A percentile compares a stretch with the other conserved stretches of the same genome.
Evolutionary conservation across 1,140 invertebrate genomes (phyloP).

Genomic region (Metaphire vulgaris): DNA sequence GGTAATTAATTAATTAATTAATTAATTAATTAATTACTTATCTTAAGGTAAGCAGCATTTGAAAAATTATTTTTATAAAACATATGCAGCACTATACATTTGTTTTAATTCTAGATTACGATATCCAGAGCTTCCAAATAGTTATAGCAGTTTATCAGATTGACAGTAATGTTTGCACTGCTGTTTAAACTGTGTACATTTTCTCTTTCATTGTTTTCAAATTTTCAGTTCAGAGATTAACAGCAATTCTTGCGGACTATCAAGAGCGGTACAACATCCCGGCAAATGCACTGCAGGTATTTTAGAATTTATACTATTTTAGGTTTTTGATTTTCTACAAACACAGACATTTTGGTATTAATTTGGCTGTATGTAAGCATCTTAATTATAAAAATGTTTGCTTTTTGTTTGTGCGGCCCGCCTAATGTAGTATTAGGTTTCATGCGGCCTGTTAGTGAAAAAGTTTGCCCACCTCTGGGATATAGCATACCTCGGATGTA

Average conservation of each 20-base stretch:
- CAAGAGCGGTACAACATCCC: neutral
- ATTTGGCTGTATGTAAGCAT: too few species aligned
- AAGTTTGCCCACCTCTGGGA: neutral
- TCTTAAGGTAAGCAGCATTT: too few species aligned
- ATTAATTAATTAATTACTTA: too few species aligned
- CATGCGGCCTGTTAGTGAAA: neutral
- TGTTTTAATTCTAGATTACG: neutral
- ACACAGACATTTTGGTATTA: neutral
- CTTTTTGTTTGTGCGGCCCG: too few species aligned
- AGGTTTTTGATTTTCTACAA: neutral
- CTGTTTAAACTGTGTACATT: neutral
- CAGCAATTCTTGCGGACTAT: neutral
- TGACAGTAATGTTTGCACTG: too few species aligned
- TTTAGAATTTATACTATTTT: neutral
- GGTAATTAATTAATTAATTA: too few species aligned
- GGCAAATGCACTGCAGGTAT: neutral
- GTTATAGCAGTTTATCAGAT: neutral
- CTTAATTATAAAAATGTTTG: too few species aligned
- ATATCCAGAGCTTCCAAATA: too few species aligned
- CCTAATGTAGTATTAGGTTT: neutral
- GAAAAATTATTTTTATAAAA: neutral
- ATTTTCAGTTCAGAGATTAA: neutral
- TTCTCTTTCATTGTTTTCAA: neutral
- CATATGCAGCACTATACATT: neutral
- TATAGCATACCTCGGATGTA: too few species aligned